Evolutionary conservation across 2,888 invertebrate species (phyloP).

Genomic region (Watsonalla cultraria): DNA sequence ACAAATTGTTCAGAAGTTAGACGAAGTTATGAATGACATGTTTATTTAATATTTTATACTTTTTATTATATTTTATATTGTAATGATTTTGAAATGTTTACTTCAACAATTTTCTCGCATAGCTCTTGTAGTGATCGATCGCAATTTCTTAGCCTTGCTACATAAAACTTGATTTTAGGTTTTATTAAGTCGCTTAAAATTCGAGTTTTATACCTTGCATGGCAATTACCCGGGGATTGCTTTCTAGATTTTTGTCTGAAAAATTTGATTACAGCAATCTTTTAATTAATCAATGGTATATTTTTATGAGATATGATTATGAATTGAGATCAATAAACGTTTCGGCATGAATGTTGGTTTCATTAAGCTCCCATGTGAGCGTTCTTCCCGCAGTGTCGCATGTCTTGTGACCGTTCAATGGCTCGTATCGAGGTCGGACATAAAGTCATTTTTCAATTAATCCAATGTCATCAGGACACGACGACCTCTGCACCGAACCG

Average conservation of each 20-base stretch:
- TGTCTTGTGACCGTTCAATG: slow-evolving; percentile 45
- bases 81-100: slow-evolving; percentile 59
- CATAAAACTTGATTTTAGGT: slow-evolving; percentile 72
- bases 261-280: slow-evolving; percentile 76
- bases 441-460: slow-evolving; percentile 72
- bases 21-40: slow-evolving; percentile 59
- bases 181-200: slow-evolving; percentile 48
- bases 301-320: slow-evolving; percentile 48
- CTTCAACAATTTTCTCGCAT: slow-evolving; percentile 64
- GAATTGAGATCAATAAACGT: slow-evolving; percentile 59
- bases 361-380: slow-evolving; percentile 27
- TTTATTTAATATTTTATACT: slow-evolving; percentile 39
- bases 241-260: slow-evolving; percentile 69
- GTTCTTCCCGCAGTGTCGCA: slow-evolving; percentile 49
- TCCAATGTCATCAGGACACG: slow-evolving; percentile 67
- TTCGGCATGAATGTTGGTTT: slow-evolving; percentile 52
- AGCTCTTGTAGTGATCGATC: slow-evolving; percentile 38
- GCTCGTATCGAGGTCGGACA: slow-evolving; percentile 56
- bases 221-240: slow-evolving; percentile 72
- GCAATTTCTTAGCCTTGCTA: slow-evolving; percentile 55
- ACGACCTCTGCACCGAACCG: slow-evolving; percentile 50
- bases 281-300: slow-evolving; percentile 35
- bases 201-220: slow-evolving; percentile 73
- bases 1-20: slow-evolving; percentile 40
- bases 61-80: slow-evolving; percentile 32